Percentiles rank a stretch among this genome's conserved stretches.
These are phyloP conservation scores for Orchesellides sinensis DNA, from an alignment of 2,888 invertebrate species.

Conservation along the genomic window DNA sequence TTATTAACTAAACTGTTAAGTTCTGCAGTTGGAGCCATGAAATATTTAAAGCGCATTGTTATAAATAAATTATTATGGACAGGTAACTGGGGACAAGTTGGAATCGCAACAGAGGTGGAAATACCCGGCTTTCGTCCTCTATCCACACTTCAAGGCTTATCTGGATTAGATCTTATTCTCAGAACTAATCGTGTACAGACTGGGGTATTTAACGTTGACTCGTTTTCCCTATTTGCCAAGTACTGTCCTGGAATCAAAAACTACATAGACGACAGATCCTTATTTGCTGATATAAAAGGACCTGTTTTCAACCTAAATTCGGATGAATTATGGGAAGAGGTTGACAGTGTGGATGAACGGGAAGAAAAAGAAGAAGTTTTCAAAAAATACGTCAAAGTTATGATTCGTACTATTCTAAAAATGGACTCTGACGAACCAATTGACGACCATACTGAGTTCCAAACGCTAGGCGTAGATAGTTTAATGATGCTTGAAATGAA, in stretches of 20 bases:
- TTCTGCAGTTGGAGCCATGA: not conserved
- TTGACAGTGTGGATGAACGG: conserved; percentile 1
- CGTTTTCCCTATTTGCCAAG: conserved; percentile 5
- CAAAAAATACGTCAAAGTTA: conserved; percentile 6
- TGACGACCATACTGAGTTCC: conserved; percentile 55
- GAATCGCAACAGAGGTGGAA: conserved; percentile 31
- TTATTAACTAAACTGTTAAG: not conserved
- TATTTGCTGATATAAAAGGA: not conserved
- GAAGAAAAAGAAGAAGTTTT: conserved; percentile 31
- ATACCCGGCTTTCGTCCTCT: conserved; percentile 1
- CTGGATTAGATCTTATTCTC: conserved; percentile 37
- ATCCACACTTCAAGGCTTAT: conserved; percentile 8
- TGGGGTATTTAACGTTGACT: conserved; percentile 40
- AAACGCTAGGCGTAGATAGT: conserved; percentile 40
- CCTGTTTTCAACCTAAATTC: not conserved
- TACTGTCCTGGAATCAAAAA: conserved; percentile 13
- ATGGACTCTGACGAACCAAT: conserved; percentile 49
- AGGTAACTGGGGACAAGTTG: conserved; percentile 35
- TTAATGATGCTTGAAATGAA: conserved; percentile 67
- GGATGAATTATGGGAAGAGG: conserved; percentile 52
- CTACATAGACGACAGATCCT: conserved; percentile 49
- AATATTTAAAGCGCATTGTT: not conserved
- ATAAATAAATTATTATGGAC: not conserved
- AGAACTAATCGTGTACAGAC: conserved; percentile 21
- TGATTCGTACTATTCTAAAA: conserved; percentile 34